Conservation (phyloP, 2,888 invertebrate genomes). For the Parelbella ahira region DNA sequence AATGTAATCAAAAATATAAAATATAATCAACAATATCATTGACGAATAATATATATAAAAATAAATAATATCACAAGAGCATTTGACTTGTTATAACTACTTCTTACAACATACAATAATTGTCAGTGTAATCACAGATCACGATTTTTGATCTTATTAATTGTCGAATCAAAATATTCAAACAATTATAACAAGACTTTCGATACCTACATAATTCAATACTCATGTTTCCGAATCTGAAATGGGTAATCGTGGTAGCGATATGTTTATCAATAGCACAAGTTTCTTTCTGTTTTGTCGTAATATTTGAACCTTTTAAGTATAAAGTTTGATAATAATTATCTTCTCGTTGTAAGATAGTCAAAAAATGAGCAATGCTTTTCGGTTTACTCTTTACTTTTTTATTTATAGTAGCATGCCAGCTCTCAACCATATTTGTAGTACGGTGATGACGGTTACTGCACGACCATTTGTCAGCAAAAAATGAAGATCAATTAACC, state of each 20-base stretch:
- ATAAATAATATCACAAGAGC: no score
- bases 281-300: no score
- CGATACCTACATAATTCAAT: slow-evolving; percentile 14
- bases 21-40: no score
- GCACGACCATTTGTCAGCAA: slow-evolving; percentile 26
- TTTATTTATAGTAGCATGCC: slow-evolving; percentile 26
- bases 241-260: slow-evolving; percentile 10
- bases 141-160: no score
- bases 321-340: no score
- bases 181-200: slow-evolving; percentile 10
- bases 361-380: slow-evolving; percentile 27
- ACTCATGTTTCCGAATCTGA: slow-evolving; percentile 8
- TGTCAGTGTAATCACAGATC: no score
- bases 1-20: no score
- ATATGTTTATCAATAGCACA: slow-evolving; percentile 26
- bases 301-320: no score
- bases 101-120: no score
- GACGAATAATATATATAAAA: no score
- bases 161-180: no score
- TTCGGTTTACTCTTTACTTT: slow-evolving; percentile 24
- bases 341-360: slow-evolving; percentile 26
- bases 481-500: slow-evolving; percentile 19
- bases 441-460: slow-evolving; percentile 21
- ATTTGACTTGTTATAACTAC: no score
- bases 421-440: slow-evolving; percentile 27